These are phyloP conservation scores for Astyanax mexicanus DNA, from an alignment of 2,797 vertebrate species.

Conservation along the genomic window DNA sequence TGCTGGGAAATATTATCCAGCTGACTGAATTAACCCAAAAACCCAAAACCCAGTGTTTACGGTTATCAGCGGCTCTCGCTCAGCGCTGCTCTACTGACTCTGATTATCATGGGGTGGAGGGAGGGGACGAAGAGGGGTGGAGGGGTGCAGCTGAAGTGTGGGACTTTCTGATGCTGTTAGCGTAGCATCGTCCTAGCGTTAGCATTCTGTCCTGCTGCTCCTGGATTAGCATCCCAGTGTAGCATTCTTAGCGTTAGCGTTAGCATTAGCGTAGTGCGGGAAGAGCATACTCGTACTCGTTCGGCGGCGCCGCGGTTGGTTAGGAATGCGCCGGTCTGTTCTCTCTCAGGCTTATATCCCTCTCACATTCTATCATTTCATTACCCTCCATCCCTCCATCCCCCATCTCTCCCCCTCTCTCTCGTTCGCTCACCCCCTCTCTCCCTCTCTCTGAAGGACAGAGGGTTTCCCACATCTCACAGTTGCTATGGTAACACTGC, in stretches of 20 bases:
- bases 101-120: neutral
- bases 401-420: conserved; percentile 21
- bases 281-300: no score
- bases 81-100: neutral
- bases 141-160: neutral
- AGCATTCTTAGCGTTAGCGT: no score
- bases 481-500: conserved; percentile 85
- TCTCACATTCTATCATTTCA: conserved; percentile 48
- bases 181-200: neutral
- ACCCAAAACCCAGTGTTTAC: no score
- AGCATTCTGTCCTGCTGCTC: neutral
- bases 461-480: conserved; percentile 87
- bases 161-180: neutral
- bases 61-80: no score
- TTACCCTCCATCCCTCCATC: conserved; percentile 43
- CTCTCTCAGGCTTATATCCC: conserved; percentile 13
- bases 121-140: no score
- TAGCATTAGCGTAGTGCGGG: no score
- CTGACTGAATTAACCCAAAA: no score
- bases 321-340: no score
- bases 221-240: no score
- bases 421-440: conserved; percentile 7
- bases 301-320: no score
- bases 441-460: conserved; percentile 74
- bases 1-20: no score